Evolutionary conservation across 2,888 invertebrate species (phyloP), one percentile per base, ranked within the genome.

Genomic region (Apamea anceps): DNA sequence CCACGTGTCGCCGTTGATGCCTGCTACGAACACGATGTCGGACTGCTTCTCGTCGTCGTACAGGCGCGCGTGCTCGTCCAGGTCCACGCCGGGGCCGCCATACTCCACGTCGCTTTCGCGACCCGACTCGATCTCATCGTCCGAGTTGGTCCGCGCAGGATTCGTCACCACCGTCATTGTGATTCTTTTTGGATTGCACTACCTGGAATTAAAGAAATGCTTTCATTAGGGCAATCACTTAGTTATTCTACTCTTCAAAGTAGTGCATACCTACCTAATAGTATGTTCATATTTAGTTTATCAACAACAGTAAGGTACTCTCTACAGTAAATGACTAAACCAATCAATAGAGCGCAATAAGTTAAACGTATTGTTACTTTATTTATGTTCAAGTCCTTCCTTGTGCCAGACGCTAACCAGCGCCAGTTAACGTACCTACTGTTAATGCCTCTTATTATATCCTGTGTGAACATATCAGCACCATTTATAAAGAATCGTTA

Each of bases 1-100:
- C 97, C 98, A 98, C 32, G 97, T 97, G 89, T 98, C 97, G 42
- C 97, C 97, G 77, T 97, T 97, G 87, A 97, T 95, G 32, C 98
- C 98, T 60, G 97, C 98, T 90, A 98, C 96, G 91, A 98, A 97
- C 63, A 97, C 96, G 82, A 98, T 97, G 93, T 98, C 98, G 87
- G 97, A 97, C 85, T 97, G 97, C 78, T 94, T 95, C 93, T 97
- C 97, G 85, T 96, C 95, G 87, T 97, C 97, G 89, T 97, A 97
- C 60, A 97, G 94, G 6, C 95, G 92, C 25, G 91, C 90, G 82
- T 94, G 93, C 76, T 95, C 95, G 75, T 94, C 95, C 71, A 91
- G 0, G 2, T 82, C 88, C n/a, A 78, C 85, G 79, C 86, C 90
- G 73, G 92, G 88, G 77, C 93, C 88, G n/a, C 77, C 81, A 72